A percentile compares a stretch with the other conserved stretches of the same genome.
These are phyloP conservation scores for Oryzias dopingdopingensis DNA, from an alignment of 2,797 vertebrate species.

Conservation along the genomic window DNA sequence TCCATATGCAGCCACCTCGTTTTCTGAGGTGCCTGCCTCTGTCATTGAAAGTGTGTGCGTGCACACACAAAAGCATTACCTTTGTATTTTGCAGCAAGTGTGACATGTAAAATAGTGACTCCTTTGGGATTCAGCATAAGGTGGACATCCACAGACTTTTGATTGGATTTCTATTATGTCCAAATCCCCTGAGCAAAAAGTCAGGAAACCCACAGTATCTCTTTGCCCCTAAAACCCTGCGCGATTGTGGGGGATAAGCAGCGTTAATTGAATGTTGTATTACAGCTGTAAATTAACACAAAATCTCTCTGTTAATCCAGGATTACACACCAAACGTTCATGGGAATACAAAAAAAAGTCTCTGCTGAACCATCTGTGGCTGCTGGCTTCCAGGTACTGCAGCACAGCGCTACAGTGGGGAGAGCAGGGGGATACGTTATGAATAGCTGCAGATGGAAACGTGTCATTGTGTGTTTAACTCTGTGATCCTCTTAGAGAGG, in stretches of 20 bases:
- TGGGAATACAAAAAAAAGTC: conserved; percentile 85
- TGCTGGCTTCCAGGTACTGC: conserved; percentile 51
- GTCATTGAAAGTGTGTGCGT: conserved; percentile 88
- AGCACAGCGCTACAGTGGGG: conserved; percentile 56
- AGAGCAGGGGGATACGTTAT: conserved; percentile 57
- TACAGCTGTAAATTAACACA: conserved; percentile 87
- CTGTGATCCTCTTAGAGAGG: conserved; percentile 63
- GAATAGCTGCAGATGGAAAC: conserved; percentile 62
- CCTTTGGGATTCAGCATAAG: conserved; percentile 88
- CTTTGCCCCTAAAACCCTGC: conserved; percentile 73
- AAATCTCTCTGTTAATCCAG: conserved; percentile 86
- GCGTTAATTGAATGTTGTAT: conserved; percentile 78
- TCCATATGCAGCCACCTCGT: conserved; percentile 98
- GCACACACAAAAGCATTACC: conserved; percentile 76
- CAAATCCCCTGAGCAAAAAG: conserved; percentile 67
- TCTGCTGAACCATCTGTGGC: conserved; percentile 77
- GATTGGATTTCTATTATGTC: conserved; percentile 89
- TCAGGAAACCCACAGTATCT: conserved; percentile 74
- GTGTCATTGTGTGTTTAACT: conserved; percentile 70
- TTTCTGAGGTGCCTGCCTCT: conserved; percentile 90
- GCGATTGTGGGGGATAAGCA: conserved; percentile 58
- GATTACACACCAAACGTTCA: conserved; percentile 87
- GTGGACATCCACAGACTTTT: conserved; percentile 89
- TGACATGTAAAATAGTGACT: conserved; percentile 76
- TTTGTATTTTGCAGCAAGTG: conserved; percentile 58